Base-by-base conservation (phyloP, 1,140 invertebrate genomes). In the Meteorus sp. region DNA sequence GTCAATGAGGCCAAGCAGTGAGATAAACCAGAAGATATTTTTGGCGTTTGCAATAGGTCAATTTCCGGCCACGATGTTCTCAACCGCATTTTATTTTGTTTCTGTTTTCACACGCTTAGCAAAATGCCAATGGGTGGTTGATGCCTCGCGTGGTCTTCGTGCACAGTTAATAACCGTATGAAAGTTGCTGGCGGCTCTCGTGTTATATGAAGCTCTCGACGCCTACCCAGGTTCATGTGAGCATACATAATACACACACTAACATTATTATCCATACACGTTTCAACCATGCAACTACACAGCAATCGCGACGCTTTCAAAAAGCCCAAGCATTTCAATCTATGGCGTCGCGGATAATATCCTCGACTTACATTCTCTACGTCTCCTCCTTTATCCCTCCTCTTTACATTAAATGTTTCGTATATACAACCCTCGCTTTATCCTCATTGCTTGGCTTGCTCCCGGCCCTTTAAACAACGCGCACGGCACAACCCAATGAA, bases 401-500 rank as follows among this genome's bases (percentile, higher is more conserved):
- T 45, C 33, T 35, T 52, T 19, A 22, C 43, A 37, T 29, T 41
- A n/a, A n/a, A n/a, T n/a, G n/a, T n/a, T n/a, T n/a, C n/a, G n/a
- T n/a, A n/a, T n/a, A n/a, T n/a, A n/a, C n/a, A n/a, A n/a, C 33
- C 22, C 9, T 23, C 13, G 20, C 13, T 20, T 20, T 29, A 35
- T 33, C 27, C 48, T 35, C n/a, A n/a, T n/a, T n/a, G n/a, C n/a
- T n/a, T n/a, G n/a, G 35, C 29, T 13, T 31, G 8, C 53, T 41
- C 17, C 17, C 25, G 41, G 25, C 54, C 25, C 45, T 48, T 45
- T 44, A 4, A 33, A 29, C n/a, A n/a, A n/a, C 54, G 19, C 43
- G 41, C 54, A 43, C 41, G 41, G 41, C 54, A 56, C 29, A 23
- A 57, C 29, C 31, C 63, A 60, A 71, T 72, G 71, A 77, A 75